A percentile compares a stretch with the other conserved stretches of the same genome.
Evolutionary conservation across 2,888 invertebrate species (phyloP).

Genomic region (Elaeidobius kamerunicus): DNA sequence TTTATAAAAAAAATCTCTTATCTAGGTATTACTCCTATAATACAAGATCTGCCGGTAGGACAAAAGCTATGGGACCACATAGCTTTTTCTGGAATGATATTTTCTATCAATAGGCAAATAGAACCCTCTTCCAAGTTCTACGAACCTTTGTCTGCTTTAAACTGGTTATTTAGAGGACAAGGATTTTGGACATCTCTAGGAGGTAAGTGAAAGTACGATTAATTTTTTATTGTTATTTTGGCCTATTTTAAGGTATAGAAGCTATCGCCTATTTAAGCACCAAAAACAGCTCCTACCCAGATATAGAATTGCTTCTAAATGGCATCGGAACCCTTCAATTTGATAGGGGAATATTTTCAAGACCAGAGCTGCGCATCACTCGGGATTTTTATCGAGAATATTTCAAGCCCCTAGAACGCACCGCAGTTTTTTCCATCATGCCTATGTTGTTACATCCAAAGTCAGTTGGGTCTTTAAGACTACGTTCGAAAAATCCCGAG

Average conservation of each 20-base stretch:
- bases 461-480: slow-evolving; percentile 64
- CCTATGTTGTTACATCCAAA: slow-evolving; percentile 71
- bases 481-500: slow-evolving; percentile 69
- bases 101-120: slow-evolving; percentile 13
- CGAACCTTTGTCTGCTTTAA: slow-evolving; percentile 6
- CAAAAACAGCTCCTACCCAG: slow-evolving; percentile 56
- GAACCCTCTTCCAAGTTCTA: slow-evolving; percentile 7
- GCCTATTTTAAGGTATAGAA: slow-evolving; percentile 51
- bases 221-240: slow-evolving; percentile 48
- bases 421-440: slow-evolving; percentile 47
- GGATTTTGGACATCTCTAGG: slow-evolving; percentile 32
- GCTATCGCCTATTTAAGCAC: slow-evolving; percentile 59
- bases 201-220: slow-evolving; percentile 32
- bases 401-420: slow-evolving; percentile 8
- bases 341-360: slow-evolving; percentile 41
- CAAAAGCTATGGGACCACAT: slow-evolving; percentile 62
- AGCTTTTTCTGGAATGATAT: slow-evolving; percentile 47
- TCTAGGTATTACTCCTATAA: slow-evolving; percentile 49
- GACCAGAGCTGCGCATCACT: slow-evolving; percentile 52
- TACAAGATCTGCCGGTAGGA: slow-evolving; percentile 67
- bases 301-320: slow-evolving; percentile 67
- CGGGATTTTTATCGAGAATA: slow-evolving; percentile 53
- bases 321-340: slow-evolving; percentile 49
- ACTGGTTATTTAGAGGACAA: slow-evolving; percentile 13
- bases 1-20: background rate